phyloP scores from a whole-genome alignment of 2,113 vertebrate genomes.

The Ceyx cyanopectus region DNA sequence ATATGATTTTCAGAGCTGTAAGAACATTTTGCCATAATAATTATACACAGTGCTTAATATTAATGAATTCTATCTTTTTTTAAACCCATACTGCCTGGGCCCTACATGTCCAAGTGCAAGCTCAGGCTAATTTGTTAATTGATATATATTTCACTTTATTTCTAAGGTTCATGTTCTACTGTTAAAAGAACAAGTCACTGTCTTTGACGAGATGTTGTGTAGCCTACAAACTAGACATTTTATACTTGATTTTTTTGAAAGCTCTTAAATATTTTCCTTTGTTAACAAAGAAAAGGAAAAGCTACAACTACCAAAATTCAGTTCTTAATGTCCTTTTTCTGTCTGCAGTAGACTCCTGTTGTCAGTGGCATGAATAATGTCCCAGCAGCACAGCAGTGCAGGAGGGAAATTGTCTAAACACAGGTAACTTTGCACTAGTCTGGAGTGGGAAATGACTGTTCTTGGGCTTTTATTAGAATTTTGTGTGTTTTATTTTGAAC shows the following conservation, averaged over 20 bases:
- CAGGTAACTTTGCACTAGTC: background rate
- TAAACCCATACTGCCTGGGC: background rate
- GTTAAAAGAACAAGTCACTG: background rate
- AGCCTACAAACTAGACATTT: background rate
- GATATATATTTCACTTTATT: background rate
- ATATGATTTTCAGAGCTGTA: background rate
- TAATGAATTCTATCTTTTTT: background rate
- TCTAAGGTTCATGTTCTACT: background rate
- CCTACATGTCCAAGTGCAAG: background rate
- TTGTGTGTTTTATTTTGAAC: background rate
- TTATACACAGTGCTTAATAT: background rate
- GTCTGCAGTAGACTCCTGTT: background rate
- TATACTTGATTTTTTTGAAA: background rate
- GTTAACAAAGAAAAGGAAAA: background rate
- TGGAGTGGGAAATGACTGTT: background rate
- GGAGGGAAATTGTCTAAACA: background rate
- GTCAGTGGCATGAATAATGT: background rate
- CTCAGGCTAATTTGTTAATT: background rate
- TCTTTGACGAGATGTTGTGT: background rate
- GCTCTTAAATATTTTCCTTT: background rate
- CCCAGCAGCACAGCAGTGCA: background rate
- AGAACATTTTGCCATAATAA: background rate
- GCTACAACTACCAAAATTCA: background rate
- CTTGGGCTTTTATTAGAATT: background rate
- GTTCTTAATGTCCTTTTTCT: background rate